phyloP scores from a whole-genome alignment of 92 coral and sea anemone genomes.

The Metridium senile region DNA sequence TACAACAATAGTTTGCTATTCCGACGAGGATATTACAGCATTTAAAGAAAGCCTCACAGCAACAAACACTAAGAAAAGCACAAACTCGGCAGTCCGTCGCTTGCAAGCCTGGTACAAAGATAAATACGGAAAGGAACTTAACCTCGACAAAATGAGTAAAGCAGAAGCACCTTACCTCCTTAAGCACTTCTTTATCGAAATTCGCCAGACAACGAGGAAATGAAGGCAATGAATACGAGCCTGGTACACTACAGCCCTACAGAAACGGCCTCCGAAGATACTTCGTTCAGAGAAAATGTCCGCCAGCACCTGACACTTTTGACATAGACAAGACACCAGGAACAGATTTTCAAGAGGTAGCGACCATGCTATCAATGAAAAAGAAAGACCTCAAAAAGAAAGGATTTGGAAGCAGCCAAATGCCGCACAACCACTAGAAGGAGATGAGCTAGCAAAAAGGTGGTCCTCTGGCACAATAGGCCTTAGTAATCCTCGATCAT shows the following conservation, averaged over 20 bases:
- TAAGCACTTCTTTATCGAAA: slow-evolving; percentile 58
- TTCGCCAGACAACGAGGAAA: slow-evolving; percentile 44
- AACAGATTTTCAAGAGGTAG: slow-evolving; percentile 54
- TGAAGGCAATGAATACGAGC: slow-evolving; percentile 54
- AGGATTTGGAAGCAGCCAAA: slow-evolving; percentile 57
- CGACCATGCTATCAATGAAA: slow-evolving; percentile 41
- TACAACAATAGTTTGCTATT: background rate
- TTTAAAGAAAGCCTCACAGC: slow-evolving; percentile 18
- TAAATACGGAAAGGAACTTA: slow-evolving; percentile 35
- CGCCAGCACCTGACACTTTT: slow-evolving; percentile 58
- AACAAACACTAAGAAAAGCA: slow-evolving; percentile 57
- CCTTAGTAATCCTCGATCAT: slow-evolving; percentile 32
- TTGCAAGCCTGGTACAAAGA: slow-evolving; percentile 42
- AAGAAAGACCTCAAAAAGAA: slow-evolving; percentile 49
- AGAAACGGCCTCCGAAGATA: slow-evolving; percentile 53
- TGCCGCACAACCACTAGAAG: slow-evolving; percentile 52
- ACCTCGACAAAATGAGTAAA: slow-evolving; percentile 26
- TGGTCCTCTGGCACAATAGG: slow-evolving; percentile 61
- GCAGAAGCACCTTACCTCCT: slow-evolving; percentile 50
- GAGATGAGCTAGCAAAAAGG: slow-evolving; percentile 38
- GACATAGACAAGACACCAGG: too few species aligned
- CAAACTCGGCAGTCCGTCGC: slow-evolving; percentile 49
- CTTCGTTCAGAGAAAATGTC: slow-evolving; percentile 57
- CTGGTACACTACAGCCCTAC: slow-evolving; percentile 50
- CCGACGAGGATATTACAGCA: background rate